phyloP scores from a whole-genome alignment of 2,888 invertebrate species.

The Mimachlamys varia region DNA sequence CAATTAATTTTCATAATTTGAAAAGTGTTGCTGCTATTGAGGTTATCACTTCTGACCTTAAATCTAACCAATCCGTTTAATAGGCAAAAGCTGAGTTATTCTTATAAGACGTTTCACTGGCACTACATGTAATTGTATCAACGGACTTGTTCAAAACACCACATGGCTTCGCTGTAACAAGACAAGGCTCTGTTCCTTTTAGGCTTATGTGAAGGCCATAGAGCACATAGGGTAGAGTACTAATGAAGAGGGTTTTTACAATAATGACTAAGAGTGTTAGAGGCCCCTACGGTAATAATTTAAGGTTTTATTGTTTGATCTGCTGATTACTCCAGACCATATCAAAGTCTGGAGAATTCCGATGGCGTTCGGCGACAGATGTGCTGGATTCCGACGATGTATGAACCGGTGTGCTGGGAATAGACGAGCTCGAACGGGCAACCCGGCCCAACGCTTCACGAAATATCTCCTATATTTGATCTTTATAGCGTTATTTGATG shows the following conservation, averaged over 20 bases:
- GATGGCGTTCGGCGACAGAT: conserved; percentile 24
- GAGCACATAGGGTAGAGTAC: background rate
- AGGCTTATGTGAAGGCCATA: background rate
- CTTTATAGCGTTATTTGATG: background rate
- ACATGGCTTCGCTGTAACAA: background rate
- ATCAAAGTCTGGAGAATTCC: conserved; percentile 34
- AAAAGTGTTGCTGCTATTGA: too few species aligned
- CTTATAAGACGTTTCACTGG: background rate
- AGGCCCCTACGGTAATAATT: background rate
- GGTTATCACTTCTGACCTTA: background rate
- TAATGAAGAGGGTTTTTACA: background rate
- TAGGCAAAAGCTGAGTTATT: background rate
- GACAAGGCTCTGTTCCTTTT: background rate
- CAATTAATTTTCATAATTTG: too few species aligned
- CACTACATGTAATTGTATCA: background rate
- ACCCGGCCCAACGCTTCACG: background rate
- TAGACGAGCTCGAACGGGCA: background rate
- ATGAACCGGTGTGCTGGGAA: background rate
- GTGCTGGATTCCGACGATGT: background rate
- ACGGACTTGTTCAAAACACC: background rate
- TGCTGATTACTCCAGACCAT: background rate
- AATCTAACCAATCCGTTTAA: background rate
- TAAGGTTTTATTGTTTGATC: conserved; percentile 34
- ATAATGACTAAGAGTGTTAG: conserved; percentile 21
- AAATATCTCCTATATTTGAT: background rate